A percentile compares a stretch with the other conserved stretches of the same genome.
phyloP scores from a whole-genome alignment of 2,113 vertebrate genomes.

The Dendropsophus ebraccatus region DNA sequence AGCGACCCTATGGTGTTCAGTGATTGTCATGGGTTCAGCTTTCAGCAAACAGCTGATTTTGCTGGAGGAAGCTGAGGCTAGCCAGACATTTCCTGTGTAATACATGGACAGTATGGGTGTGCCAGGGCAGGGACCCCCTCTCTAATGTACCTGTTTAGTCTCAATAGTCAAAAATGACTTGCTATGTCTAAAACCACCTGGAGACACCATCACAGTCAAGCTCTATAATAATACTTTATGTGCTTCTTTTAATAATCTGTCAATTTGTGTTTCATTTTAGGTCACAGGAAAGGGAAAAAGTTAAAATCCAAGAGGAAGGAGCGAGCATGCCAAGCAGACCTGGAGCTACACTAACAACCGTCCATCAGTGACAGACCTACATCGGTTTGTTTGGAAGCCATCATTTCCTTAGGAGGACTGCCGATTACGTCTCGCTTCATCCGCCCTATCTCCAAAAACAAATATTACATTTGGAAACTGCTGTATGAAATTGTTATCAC shows the following conservation, averaged over 20 bases:
- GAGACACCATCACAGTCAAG: background rate
- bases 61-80: too few species aligned
- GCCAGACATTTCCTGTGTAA: too few species aligned
- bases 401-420: conserved; percentile 36
- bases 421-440: conserved; percentile 15
- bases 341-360: background rate
- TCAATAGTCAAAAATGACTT: too few species aligned
- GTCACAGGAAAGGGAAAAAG: conserved; percentile 42
- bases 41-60: too few species aligned
- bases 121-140: too few species aligned
- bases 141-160: too few species aligned
- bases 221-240: background rate
- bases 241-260: background rate
- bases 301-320: conserved; percentile 44
- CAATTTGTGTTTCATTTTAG: conserved; percentile 28
- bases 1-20: too few species aligned
- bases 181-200: too few species aligned
- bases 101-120: too few species aligned
- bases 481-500: conserved; percentile 6
- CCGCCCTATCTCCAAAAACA: background rate
- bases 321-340: background rate
- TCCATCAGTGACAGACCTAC: conserved; percentile 17
- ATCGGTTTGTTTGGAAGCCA: conserved; percentile 11
- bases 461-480: conserved; percentile 16
- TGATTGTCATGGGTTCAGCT: too few species aligned